Evolutionary conservation across 2,888 invertebrate genomes (phyloP), one percentile per base, ranked within the genome.

Genomic region (Rhimphoctona megacephalus): DNA sequence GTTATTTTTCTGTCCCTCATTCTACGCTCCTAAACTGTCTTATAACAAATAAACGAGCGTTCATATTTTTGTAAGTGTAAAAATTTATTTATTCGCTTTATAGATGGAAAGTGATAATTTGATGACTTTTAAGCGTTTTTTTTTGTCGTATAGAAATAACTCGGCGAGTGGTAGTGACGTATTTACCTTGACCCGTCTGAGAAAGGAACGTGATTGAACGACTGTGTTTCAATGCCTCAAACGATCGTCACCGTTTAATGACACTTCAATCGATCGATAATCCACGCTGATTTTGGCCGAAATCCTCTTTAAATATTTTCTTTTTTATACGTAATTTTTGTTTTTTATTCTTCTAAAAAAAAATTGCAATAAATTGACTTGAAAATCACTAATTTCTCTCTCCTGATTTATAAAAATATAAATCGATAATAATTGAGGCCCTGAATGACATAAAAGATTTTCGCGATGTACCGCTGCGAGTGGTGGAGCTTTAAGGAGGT

Each of bases 111-210:
- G 25, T 61, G 33, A 66, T 52, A 36, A 77, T 74, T 73, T 36
- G 52, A 17, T 70, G 30, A 81, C 30, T 54, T 69, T 43, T 22
- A 17, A 46, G 39, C 52, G 33, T 30, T 25, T 54, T 73, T 74
- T 72, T 73, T 49, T 30, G 43, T 30, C 36, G 33, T 66, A 49
- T 36, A 25, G 22, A 66, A 73, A 39, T 66, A 66, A 69, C 64
- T 54, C n/a, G 4, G 30, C 57, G 54, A 76, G 43, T 80, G 54
- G 64, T 72, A 69, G 66, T 25, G 36, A 77, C n/a, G 33, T 57
- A 57, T 67, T 80, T 30, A 52, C 86, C 86, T 86, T 83, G 86
- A 86, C 86, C 80, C 61, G 77, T 30, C 64, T 46, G 25, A 61
- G 43, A 61, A 70, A 30, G 54, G 22, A 9, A 43, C 70, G 43